Evolutionary conservation across 2,113 vertebrate species (phyloP), one percentile per base, ranked within the genome.

Genomic region (Clarias macrocephalus): DNA sequence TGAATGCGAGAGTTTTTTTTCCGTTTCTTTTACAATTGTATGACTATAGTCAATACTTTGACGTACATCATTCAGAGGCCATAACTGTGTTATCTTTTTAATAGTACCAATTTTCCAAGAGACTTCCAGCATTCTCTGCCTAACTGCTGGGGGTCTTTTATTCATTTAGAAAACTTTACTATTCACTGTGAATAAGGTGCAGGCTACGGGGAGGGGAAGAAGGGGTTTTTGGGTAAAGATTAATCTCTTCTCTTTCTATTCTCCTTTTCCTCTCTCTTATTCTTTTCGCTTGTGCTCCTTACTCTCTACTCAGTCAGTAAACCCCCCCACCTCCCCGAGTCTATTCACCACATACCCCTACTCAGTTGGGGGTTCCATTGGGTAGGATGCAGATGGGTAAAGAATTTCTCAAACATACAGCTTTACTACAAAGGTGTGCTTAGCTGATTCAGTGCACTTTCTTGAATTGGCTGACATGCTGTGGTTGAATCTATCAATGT

Each of bases 201-300:
- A 89, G 88, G 91, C 88, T 84, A 80, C 89, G 80, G 85, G 80
- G 87, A 89, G 86, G 86, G 90, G 80, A 88, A 60, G 88, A 91
- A 92, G 87, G 90, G 89, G 86, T 90, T 93, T 93, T 93, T 94
- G 92, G 91, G 88, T 92, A 87, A 93, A 93, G 94, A 95, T 94
- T 95, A 94, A 95, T 95, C 94, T 95, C 94, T 91, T 92, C 92
- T 93, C 92, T 90, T 85, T 92, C 92, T 89, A 92, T 94, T 93
- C 89, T 94, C 82, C 88, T 92, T 89, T 88, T 92, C 87, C 91
- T 94, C 87, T 92, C 91, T 89, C 91, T 89, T 84, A 89, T 81
- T 81, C 79, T 93, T 88, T 90, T 87, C 88, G 89, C 93, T 91
- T 91, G 88, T 91, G 91, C 93, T 92, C 81, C 87, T 90, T 89